These are phyloP conservation scores for Agelastica alni DNA, from an alignment of 2,888 invertebrate species.

Conservation along the genomic window DNA sequence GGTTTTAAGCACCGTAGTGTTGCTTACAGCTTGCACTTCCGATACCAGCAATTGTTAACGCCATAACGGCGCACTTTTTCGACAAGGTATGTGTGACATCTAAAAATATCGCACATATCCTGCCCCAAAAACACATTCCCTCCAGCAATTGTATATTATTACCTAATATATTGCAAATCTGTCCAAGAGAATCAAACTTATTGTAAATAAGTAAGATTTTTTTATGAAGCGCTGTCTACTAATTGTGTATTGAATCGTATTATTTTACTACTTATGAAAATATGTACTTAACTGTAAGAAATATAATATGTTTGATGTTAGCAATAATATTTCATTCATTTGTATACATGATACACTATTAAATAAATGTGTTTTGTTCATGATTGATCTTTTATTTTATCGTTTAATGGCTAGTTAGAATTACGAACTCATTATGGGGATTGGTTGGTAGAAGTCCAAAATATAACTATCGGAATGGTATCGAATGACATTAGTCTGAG, in stretches of 20 bases:
- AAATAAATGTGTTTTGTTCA: slow-evolving; percentile 58
- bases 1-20: slow-evolving; percentile 50
- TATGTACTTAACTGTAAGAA: slow-evolving; percentile 57
- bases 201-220: slow-evolving; percentile 56
- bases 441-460: too few species aligned
- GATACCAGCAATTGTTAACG: slow-evolving; percentile 49
- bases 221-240: slow-evolving; percentile 52
- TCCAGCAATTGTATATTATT: slow-evolving; percentile 57
- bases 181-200: slow-evolving; percentile 58
- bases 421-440: too few species aligned
- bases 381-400: slow-evolving; percentile 3
- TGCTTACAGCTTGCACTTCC: slow-evolving; percentile 55
- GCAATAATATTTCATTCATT: slow-evolving; percentile 56
- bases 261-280: slow-evolving; percentile 55
- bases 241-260: slow-evolving; percentile 49
- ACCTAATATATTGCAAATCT: slow-evolving; percentile 55
- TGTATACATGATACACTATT: slow-evolving; percentile 55
- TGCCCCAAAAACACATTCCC: slow-evolving; percentile 54
- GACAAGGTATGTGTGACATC: slow-evolving; percentile 37
- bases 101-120: slow-evolving; percentile 33
- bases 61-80: slow-evolving; percentile 49
- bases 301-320: slow-evolving; percentile 59
- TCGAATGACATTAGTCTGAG: too few species aligned
- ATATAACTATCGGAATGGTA: too few species aligned
- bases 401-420: too few species aligned